Conservation (phyloP, 1,140 invertebrate genomes). For the Rhyzopertha dominica region DNA sequence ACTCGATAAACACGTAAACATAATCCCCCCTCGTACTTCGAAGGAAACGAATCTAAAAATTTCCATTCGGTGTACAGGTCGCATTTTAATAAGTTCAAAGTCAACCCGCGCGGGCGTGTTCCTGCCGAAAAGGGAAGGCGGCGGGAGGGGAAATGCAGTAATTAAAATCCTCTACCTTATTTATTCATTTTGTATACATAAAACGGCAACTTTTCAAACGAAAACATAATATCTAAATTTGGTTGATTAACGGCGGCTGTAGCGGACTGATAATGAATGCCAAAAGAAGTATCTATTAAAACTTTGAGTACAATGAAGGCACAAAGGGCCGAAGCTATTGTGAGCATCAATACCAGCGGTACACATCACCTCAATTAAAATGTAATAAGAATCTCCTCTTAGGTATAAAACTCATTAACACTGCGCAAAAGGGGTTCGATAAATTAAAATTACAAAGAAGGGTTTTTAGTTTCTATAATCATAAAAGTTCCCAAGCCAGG, state of each 20-base stretch:
- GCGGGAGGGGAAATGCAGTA: constrained; percentile 32
- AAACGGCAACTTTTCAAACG: constrained; percentile 21
- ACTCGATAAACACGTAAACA: too few relatives aligned
- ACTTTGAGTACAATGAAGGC: constrained; percentile 41
- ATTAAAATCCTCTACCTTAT: constrained; percentile 34
- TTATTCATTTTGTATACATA: constrained; percentile 33
- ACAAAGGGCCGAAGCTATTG: constrained; percentile 38
- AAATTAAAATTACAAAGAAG: constrained; percentile 35
- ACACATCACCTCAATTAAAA: constrained; percentile 46
- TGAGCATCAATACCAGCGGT: constrained; percentile 40
- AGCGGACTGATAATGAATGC: constrained; percentile 43
- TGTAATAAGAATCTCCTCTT: constrained; percentile 43
- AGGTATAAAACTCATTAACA: constrained; percentile 43
- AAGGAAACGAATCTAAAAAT: too few relatives aligned
- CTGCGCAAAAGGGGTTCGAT: constrained; percentile 34
- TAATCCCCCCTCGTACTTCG: too few relatives aligned
- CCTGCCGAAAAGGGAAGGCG: constrained; percentile 14
- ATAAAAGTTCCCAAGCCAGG: background rate
- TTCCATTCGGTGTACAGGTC: too few relatives aligned
- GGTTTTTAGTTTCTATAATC: constrained; percentile 30
- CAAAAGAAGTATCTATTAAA: constrained; percentile 47
- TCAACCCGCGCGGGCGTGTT: too few relatives aligned
- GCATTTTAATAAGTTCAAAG: too few relatives aligned
- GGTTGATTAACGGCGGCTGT: constrained; percentile 40
- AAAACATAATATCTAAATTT: constrained; percentile 42